phyloP scores from a whole-genome alignment of 2,113 vertebrate genomes.

The Falcunculus frontatus region DNA sequence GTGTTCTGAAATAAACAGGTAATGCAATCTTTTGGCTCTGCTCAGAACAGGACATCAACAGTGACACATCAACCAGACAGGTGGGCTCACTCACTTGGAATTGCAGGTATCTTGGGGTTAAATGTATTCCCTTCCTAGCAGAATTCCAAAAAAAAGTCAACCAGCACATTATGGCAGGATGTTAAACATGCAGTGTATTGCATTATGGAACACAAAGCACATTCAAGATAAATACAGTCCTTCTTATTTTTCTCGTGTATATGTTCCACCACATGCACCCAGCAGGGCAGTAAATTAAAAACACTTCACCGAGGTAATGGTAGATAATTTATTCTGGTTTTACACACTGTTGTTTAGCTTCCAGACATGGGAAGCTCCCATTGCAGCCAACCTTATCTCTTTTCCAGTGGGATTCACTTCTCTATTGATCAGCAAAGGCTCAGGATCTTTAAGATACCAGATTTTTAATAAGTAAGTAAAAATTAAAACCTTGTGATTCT shows the following conservation, averaged over 20 bases:
- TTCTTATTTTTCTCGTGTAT: neutral
- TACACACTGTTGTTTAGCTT: constrained; percentile 6
- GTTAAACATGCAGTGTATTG: neutral
- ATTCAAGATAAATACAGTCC: neutral
- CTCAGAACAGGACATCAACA: neutral
- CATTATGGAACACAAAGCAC: neutral
- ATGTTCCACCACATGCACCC: neutral
- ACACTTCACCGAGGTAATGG: neutral
- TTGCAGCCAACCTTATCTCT: neutral
- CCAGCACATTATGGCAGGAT: neutral
- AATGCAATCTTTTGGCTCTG: neutral
- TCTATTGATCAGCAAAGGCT: neutral
- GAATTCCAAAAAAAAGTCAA: neutral
- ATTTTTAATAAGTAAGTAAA: neutral
- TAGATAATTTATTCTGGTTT: constrained; percentile 34
- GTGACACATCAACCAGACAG: neutral
- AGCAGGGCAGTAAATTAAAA: constrained; percentile 43
- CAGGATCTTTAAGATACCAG: neutral
- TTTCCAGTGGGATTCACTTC: neutral
- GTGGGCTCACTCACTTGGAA: neutral
- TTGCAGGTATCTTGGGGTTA: neutral
- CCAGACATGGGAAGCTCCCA: neutral
- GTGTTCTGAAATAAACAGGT: neutral
- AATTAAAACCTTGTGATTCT: neutral
- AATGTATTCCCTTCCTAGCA: neutral